These are phyloP conservation scores for Phortica okadai DNA, from an alignment of 2,888 invertebrate genomes.

Conservation along the genomic window DNA sequence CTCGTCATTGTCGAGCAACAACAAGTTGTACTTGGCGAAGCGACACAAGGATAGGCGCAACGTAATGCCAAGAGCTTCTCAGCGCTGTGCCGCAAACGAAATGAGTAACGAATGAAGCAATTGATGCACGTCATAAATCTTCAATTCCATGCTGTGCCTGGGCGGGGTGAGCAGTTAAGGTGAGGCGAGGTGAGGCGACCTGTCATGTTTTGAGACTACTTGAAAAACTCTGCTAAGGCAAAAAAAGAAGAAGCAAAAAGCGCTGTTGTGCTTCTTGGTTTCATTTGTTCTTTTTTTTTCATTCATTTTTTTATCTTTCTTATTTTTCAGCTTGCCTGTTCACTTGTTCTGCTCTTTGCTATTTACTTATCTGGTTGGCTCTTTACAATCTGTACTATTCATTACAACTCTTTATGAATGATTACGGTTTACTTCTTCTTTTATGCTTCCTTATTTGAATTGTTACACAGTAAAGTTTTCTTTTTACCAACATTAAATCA, in stretches of 20 bases:
- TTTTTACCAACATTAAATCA: background rate
- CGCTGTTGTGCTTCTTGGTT: background rate
- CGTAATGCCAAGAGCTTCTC: background rate
- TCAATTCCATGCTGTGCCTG: background rate
- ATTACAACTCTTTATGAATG: conserved; percentile 4
- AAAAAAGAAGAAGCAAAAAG: background rate
- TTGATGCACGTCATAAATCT: conserved; percentile 33
- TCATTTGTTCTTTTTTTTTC: background rate
- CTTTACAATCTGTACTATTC: background rate
- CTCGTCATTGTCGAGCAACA: background rate
- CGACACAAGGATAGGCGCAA: too few relatives aligned
- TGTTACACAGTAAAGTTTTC: background rate
- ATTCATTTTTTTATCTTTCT: background rate
- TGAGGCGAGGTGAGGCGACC: background rate
- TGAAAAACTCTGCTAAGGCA: conserved; percentile 6
- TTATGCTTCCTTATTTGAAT: background rate
- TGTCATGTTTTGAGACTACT: conserved; percentile 21
- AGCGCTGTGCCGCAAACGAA: background rate
- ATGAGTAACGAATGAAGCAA: conserved; percentile 19
- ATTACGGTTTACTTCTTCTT: background rate
- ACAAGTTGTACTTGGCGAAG: too few relatives aligned
- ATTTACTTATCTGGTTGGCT: background rate
- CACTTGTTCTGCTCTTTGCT: background rate
- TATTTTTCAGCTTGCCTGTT: background rate
- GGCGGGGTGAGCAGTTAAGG: background rate